These are phyloP conservation scores for Drosophila tristis DNA, from an alignment of 1,140 invertebrate species.

Conservation along the genomic window DNA sequence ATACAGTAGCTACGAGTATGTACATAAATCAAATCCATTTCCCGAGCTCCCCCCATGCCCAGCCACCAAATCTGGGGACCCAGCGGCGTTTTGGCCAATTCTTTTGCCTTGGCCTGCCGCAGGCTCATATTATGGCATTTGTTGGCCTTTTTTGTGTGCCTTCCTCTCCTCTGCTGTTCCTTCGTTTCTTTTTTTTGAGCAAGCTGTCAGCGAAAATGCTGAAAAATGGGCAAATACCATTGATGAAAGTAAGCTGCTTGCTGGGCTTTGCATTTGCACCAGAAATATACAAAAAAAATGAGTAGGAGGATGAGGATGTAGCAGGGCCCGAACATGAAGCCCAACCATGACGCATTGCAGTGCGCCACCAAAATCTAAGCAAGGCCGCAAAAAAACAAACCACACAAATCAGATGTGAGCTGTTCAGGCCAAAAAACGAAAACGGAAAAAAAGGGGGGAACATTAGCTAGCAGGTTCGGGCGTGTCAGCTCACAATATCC, in stretches of 20 bases:
- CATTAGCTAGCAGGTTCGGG: slow-evolving; percentile 33
- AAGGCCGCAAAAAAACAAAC: slow-evolving; percentile 44
- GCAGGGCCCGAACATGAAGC: slow-evolving; percentile 23
- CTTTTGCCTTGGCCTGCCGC: slow-evolving; percentile 37
- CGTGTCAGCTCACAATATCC: slow-evolving; percentile 72
- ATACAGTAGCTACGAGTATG: background rate
- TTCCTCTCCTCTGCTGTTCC: background rate
- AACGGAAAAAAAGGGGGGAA: slow-evolving; percentile 15
- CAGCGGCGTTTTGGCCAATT: slow-evolving; percentile 51
- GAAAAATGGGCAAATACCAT: slow-evolving; percentile 83
- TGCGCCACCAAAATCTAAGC: slow-evolving; percentile 62
- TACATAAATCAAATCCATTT: slow-evolving; percentile 76
- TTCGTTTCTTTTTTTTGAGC: slow-evolving; percentile 25
- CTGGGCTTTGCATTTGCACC: background rate
- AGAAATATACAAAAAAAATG: slow-evolving; percentile 27
- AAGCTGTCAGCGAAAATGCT: slow-evolving; percentile 82
- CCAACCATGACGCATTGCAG: slow-evolving; percentile 66
- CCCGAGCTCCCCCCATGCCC: slow-evolving; percentile 21
- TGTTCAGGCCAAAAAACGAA: slow-evolving; percentile 17
- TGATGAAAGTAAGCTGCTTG: slow-evolving; percentile 74
- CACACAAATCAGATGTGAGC: slow-evolving; percentile 33
- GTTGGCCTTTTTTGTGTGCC: slow-evolving; percentile 49
- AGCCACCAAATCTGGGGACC: background rate
- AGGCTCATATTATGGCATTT: slow-evolving; percentile 67
- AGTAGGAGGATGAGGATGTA: too few relatives aligned